Evolutionary conservation across 2,888 invertebrate species (phyloP).

Genomic region (Synergus laeviventris): DNA sequence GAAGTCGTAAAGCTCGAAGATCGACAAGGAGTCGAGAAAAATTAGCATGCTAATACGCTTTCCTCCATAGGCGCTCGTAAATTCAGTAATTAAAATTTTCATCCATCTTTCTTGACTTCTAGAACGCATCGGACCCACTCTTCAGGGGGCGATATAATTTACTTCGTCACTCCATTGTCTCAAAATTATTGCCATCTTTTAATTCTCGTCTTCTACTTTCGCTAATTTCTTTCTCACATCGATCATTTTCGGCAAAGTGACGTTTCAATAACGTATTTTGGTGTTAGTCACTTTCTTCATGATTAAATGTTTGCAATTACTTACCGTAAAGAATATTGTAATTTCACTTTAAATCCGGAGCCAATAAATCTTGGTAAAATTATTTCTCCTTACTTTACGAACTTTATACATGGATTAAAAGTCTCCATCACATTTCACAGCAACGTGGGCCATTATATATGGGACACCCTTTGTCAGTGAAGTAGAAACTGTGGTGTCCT

Average conservation of each 20-base stretch:
- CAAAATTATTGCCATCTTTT: background rate
- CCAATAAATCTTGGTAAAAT: too few relatives aligned
- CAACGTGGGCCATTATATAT: background rate
- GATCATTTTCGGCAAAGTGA: background rate
- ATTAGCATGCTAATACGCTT: conserved; percentile 72
- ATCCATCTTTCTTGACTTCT: background rate
- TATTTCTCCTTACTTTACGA: too few relatives aligned
- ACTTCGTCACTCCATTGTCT: background rate
- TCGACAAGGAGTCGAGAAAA: conserved; percentile 58
- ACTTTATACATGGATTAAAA: background rate
- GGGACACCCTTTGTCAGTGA: background rate
- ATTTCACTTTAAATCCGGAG: too few relatives aligned
- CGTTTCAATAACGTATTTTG: background rate
- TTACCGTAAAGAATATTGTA: too few relatives aligned
- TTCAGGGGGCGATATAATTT: background rate
- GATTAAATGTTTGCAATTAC: too few relatives aligned
- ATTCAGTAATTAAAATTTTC: conserved; percentile 69
- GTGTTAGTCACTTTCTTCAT: too few relatives aligned
- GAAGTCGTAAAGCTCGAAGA: conserved; percentile 58
- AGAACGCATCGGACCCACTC: background rate
- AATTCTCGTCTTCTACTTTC: background rate
- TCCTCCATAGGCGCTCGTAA: conserved; percentile 65
- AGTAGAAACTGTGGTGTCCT: background rate
- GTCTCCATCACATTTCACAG: background rate
- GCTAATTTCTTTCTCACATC: too few relatives aligned